Percentiles rank a stretch among this genome's conserved stretches.
phyloP scores from a whole-genome alignment of 2,797 vertebrate species.

The Amazona ochrocephala region DNA sequence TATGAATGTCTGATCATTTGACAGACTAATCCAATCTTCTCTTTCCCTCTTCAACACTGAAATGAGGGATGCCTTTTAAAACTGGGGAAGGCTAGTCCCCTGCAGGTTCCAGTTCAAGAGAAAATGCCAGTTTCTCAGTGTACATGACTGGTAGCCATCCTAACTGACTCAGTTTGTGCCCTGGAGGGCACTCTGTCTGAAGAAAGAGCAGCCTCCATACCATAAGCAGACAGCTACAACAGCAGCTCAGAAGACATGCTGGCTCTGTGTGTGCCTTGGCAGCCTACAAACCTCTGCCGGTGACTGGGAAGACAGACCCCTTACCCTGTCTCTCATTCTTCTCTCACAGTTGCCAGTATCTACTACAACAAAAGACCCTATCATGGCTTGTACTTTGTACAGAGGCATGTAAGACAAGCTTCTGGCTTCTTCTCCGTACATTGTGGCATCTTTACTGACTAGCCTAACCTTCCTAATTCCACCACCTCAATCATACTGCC shows the following conservation, averaged over 20 bases:
- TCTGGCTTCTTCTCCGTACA: fast-evolving
- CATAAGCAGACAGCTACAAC: background rate
- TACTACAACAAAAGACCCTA: background rate
- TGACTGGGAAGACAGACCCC: background rate
- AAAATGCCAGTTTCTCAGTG: background rate
- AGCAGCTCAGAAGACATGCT: background rate
- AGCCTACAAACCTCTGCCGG: background rate
- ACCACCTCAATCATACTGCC: background rate
- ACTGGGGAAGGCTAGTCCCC: fast-evolving
- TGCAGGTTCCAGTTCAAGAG: background rate
- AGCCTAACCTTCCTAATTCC: background rate
- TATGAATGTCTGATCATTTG: background rate
- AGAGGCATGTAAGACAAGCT: background rate
- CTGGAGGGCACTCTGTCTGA: background rate
- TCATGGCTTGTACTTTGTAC: background rate
- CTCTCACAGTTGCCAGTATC: background rate
- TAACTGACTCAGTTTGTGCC: background rate
- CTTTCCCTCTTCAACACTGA: background rate
- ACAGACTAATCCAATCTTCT: background rate
- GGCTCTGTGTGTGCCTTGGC: background rate
- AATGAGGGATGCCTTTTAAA: background rate
- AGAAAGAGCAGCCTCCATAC: background rate
- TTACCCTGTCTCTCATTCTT: background rate
- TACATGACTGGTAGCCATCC: background rate
- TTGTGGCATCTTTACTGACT: background rate